Conservation (phyloP, 2,113 vertebrate genomes). For the Sander vitreus region DNA sequence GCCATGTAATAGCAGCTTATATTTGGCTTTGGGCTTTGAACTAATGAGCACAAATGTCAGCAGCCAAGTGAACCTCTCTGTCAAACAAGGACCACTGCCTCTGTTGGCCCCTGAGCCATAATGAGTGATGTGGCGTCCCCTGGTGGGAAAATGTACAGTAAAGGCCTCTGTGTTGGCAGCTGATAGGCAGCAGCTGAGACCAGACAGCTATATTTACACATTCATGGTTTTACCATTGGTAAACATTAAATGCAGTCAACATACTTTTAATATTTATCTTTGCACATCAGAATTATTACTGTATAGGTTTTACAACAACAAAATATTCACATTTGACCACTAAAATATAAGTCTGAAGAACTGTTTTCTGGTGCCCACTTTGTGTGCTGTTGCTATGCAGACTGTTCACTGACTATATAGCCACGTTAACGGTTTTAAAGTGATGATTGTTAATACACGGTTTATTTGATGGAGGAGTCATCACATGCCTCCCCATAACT, state of each 20-base stretch:
- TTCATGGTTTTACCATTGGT: slow-evolving; percentile 39
- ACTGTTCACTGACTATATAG: slow-evolving; percentile 38
- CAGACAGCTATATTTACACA: slow-evolving; percentile 60
- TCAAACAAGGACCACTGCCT: background rate
- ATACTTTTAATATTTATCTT: slow-evolving; percentile 49
- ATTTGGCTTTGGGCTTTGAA: slow-evolving; percentile 10
- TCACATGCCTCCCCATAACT: slow-evolving; percentile 5
- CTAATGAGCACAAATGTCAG: background rate
- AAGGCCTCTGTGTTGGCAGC: slow-evolving; percentile 53
- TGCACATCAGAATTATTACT: slow-evolving; percentile 43
- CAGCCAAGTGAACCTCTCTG: background rate
- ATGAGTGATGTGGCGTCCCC: slow-evolving; percentile 77
- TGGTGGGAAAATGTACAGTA: slow-evolving; percentile 63
- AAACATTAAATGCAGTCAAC: slow-evolving; percentile 22
- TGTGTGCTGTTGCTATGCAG: slow-evolving; percentile 38
- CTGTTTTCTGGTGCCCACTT: slow-evolving; percentile 4
- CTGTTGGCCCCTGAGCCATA: slow-evolving; percentile 19
- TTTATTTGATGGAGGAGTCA: slow-evolving; percentile 15
- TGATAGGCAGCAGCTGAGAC: slow-evolving; percentile 60
- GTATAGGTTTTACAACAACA: slow-evolving; percentile 48
- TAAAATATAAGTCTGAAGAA: slow-evolving; percentile 46
- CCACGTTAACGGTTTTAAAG: slow-evolving; percentile 23
- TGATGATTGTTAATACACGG: slow-evolving; percentile 9
- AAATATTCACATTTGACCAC: slow-evolving; percentile 61
- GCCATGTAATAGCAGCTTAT: background rate